Evolutionary conservation across 1,140 invertebrate species (phyloP).

Genomic region (Laupala kohalensis): DNA sequence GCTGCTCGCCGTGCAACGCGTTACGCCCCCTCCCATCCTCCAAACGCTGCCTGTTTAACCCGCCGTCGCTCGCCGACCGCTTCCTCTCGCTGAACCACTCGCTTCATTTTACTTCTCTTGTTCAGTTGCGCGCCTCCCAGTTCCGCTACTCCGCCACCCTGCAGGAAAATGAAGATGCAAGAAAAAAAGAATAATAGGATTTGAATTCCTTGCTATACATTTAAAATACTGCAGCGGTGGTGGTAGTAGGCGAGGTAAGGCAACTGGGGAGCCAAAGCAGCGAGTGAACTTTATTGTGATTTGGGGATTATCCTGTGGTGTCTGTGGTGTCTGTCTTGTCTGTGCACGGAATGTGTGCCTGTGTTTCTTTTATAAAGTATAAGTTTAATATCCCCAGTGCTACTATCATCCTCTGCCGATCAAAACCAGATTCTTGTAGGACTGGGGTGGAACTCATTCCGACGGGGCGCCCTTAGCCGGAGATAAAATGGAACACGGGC

Average conservation of each 20-base stretch:
- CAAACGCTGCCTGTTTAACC: no score
- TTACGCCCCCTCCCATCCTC: no score
- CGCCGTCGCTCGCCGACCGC: no score
- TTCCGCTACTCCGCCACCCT: background rate
- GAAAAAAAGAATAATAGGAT: background rate
- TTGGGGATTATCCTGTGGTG: background rate
- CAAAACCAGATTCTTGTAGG: background rate
- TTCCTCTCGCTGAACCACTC: no score
- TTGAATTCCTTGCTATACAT: background rate
- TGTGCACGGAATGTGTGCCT: background rate
- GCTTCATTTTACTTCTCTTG: background rate
- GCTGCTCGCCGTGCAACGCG: no score
- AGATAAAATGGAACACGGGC: background rate
- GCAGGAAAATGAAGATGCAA: background rate
- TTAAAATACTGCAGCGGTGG: background rate
- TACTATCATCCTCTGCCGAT: background rate
- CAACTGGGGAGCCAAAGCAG: background rate
- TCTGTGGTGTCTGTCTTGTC: background rate
- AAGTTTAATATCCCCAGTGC: background rate
- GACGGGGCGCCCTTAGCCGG: background rate
- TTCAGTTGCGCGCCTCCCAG: background rate
- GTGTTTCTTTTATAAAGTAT: background rate
- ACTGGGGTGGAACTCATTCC: background rate
- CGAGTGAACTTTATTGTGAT: background rate
- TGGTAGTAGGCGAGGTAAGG: background rate